Conservation (phyloP, 2,113 vertebrate genomes). For the Catharus minimus region DNA sequence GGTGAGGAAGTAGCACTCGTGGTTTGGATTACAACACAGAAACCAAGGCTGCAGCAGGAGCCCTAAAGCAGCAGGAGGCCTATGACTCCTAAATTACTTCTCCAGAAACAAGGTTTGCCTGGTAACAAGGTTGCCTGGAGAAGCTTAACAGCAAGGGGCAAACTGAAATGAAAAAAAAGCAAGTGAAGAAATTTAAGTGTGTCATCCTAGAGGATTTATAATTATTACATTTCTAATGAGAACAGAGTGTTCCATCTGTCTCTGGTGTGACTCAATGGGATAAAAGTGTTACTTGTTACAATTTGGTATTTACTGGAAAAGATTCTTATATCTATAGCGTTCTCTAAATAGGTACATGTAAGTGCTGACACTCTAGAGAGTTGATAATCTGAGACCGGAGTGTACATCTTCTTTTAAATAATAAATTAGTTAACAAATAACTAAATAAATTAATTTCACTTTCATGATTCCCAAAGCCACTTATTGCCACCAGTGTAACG, state of each 20-base stretch:
- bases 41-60: not conserved
- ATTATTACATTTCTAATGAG: conserved; percentile 1
- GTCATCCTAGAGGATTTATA: not conserved
- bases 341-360: not conserved
- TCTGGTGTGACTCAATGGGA: not conserved
- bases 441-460: not conserved
- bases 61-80: not conserved
- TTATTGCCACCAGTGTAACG: not conserved
- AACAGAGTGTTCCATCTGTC: not conserved
- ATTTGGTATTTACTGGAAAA: not conserved
- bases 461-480: not conserved
- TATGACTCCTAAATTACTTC: not conserved
- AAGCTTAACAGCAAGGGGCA: not conserved
- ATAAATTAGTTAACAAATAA: not conserved
- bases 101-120: not conserved
- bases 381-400: not conserved
- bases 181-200: not conserved
- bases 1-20: not conserved
- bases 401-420: not conserved
- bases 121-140: not conserved
- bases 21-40: conserved; percentile 1
- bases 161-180: not conserved
- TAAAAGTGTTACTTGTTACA: not conserved
- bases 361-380: not conserved
- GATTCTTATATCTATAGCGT: not conserved